Evolutionary conservation across 2,888 invertebrate genomes (phyloP).

Genomic region (Pammene fasciana): DNA sequence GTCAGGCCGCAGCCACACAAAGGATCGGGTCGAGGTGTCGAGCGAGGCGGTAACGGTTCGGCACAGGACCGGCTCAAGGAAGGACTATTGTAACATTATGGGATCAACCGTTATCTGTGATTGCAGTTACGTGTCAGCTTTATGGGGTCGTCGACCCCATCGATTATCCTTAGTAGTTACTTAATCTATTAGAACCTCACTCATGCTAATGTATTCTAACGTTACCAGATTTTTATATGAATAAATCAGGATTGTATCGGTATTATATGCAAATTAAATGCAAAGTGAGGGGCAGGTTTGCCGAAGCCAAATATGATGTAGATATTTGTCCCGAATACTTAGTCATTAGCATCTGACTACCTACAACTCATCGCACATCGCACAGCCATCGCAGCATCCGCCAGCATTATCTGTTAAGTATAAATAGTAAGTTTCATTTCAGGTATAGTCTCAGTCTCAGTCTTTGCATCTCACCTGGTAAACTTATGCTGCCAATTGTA

Average conservation of each 20-base stretch:
- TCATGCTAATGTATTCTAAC: slow-evolving; percentile 35
- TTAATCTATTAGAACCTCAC: slow-evolving; percentile 28
- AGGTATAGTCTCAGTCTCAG: too few relatives aligned
- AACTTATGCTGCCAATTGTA: too few relatives aligned
- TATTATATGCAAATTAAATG: slow-evolving; percentile 39
- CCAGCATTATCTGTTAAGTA: too few relatives aligned
- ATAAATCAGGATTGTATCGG: slow-evolving; percentile 28
- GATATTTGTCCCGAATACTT: slow-evolving; percentile 19
- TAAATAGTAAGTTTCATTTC: not conserved
- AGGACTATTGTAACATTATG: slow-evolving; percentile 51
- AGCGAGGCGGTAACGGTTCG: slow-evolving; percentile 51
- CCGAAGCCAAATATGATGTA: slow-evolving; percentile 18
- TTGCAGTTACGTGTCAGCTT: slow-evolving; percentile 47
- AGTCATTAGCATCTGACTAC: slow-evolving; percentile 15
- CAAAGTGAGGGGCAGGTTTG: slow-evolving; percentile 22
- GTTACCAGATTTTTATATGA: slow-evolving; percentile 26
- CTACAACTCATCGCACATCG: slow-evolving; percentile 1
- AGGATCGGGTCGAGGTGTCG: slow-evolving; percentile 20
- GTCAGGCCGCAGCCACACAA: slow-evolving; percentile 12
- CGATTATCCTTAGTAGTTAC: slow-evolving; percentile 25
- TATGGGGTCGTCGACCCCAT: slow-evolving; percentile 59
- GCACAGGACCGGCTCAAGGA: slow-evolving; percentile 50
- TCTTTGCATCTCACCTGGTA: too few relatives aligned
- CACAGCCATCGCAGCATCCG: not conserved
- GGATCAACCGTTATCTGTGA: slow-evolving; percentile 53